Conservation (phyloP, 2,797 vertebrate genomes). For the Sarcoramphus papa region DNA sequence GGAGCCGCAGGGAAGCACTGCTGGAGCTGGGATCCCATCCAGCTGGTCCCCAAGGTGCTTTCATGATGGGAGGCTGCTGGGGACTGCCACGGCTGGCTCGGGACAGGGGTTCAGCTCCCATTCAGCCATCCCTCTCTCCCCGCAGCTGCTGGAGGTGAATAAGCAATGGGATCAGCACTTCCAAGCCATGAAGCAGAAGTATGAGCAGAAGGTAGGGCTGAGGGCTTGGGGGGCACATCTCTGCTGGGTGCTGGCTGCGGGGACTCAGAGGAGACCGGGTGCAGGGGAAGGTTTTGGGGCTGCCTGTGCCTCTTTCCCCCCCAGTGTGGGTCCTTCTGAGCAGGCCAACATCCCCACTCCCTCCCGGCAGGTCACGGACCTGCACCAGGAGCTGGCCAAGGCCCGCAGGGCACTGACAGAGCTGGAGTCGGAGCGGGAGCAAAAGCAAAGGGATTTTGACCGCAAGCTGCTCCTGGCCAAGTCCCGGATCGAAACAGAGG, state of each 20-base stretch:
- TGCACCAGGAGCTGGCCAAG: slow-evolving; percentile 88
- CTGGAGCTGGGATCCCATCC: neutral
- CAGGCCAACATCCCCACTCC: neutral
- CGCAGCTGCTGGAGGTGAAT: slow-evolving; percentile 95
- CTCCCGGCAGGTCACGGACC: slow-evolving; percentile 84
- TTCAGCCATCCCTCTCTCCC: slow-evolving; percentile 37
- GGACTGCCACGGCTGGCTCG: neutral
- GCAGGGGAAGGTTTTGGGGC: neutral
- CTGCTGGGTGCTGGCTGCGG: neutral
- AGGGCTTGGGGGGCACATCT: neutral
- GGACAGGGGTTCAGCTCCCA: neutral
- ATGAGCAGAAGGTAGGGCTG: slow-evolving; percentile 93
- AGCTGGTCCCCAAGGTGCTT: neutral
- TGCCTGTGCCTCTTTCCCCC: neutral
- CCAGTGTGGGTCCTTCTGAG: neutral
- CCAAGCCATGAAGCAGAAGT: slow-evolving; percentile 97
- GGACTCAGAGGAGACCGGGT: fast-evolving
- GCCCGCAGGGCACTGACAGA: slow-evolving; percentile 87
- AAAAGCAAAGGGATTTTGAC: slow-evolving; percentile 95
- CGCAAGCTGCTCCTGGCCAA: slow-evolving; percentile 95
- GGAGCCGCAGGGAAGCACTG: neutral
- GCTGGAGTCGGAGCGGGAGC: slow-evolving; percentile 88
- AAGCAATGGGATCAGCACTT: slow-evolving; percentile 99
- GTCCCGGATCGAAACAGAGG: slow-evolving; percentile 94
- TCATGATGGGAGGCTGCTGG: neutral